These are phyloP conservation scores for Papilio xuthus DNA, from an alignment of 1,140 invertebrate genomes.

Conservation along the genomic window DNA sequence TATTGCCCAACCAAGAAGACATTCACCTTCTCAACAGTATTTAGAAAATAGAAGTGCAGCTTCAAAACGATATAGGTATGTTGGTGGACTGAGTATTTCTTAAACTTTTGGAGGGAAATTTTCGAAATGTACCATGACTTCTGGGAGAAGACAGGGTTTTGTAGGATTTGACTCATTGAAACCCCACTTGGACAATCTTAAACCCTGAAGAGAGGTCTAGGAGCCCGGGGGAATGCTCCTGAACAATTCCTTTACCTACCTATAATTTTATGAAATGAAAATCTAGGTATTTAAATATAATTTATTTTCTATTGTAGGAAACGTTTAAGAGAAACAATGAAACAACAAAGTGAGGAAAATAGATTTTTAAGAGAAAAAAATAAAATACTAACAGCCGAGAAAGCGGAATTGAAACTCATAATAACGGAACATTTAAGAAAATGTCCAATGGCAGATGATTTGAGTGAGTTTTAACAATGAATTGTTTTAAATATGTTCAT, in stretches of 20 bases:
- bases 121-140: too few species aligned
- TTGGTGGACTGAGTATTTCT: not conserved
- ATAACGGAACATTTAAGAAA: conserved; percentile 61
- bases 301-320: conserved; percentile 50
- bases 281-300: not conserved
- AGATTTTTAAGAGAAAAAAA: conserved; percentile 58
- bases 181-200: too few species aligned
- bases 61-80: conserved; percentile 68
- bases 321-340: conserved; percentile 62
- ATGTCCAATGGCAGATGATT: conserved; percentile 57
- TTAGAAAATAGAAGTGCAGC: conserved; percentile 61
- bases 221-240: too few species aligned
- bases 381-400: conserved; percentile 53
- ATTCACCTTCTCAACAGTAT: conserved; percentile 33
- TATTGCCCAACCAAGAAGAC: not conserved
- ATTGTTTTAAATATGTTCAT: not conserved
- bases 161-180: too few species aligned
- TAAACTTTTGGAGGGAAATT: too few species aligned
- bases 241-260: too few species aligned
- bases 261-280: too few species aligned
- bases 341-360: conserved; percentile 58
- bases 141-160: too few species aligned
- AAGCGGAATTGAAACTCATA: conserved; percentile 51
- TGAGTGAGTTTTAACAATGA: conserved; percentile 53
- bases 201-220: too few species aligned